phyloP scores from a whole-genome alignment of 2,888 invertebrate species.

The Thymelicus sylvestris region DNA sequence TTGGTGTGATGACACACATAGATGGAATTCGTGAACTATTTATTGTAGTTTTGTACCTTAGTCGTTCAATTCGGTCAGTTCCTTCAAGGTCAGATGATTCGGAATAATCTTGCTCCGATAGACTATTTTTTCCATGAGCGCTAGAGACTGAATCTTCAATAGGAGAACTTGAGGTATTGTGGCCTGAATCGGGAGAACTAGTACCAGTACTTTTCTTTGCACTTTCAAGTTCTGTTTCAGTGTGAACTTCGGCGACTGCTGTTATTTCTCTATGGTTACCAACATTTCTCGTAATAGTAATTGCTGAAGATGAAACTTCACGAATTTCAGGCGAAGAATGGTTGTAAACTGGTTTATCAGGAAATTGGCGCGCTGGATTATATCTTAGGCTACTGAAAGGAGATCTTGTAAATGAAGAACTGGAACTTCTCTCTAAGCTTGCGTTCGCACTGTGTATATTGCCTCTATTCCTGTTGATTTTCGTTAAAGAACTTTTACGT shows the following conservation, averaged over 20 bases:
- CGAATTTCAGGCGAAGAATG: conserved; percentile 71
- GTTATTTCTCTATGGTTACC: conserved; percentile 82
- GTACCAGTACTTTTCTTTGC: conserved; percentile 86
- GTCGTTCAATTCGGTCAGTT: conserved; percentile 93
- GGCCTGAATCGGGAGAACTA: conserved; percentile 92
- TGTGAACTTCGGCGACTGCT: conserved; percentile 85
- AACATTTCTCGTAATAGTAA: conserved; percentile 73
- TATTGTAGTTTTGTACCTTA: conserved; percentile 93
- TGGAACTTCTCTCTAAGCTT: conserved; percentile 83
- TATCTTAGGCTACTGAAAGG: conserved; percentile 73
- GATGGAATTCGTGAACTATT: conserved; percentile 95
- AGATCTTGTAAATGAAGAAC: conserved; percentile 71
- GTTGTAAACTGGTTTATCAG: conserved; percentile 67
- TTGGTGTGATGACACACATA: conserved; percentile 96
- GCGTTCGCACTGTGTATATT: conserved; percentile 79
- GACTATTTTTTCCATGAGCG: conserved; percentile 88
- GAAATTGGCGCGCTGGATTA: conserved; percentile 64
- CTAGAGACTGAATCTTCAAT: conserved; percentile 90
- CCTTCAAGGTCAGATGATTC: conserved; percentile 95
- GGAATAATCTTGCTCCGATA: conserved; percentile 92
- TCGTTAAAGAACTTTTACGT: conserved; percentile 90
- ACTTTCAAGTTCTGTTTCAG: conserved; percentile 72
- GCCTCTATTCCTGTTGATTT: conserved; percentile 82
- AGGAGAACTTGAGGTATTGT: conserved; percentile 92
- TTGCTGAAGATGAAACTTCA: conserved; percentile 61